phyloP scores from a whole-genome alignment of 2,888 invertebrate genomes.

The Molorchus minor region DNA sequence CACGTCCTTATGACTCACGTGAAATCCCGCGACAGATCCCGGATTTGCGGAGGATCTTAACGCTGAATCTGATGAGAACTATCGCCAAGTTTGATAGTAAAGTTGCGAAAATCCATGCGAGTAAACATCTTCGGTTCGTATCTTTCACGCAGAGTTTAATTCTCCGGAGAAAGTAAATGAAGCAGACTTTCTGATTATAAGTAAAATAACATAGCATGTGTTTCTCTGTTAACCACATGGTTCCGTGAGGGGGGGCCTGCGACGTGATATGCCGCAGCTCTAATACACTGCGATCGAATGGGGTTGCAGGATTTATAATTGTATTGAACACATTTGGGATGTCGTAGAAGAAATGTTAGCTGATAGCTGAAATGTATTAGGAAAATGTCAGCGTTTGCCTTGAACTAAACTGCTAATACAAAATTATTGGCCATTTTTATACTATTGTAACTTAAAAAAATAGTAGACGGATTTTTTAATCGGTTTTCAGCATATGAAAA shows the following conservation, averaged over 20 bases:
- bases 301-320: neutral
- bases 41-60: conserved; percentile 34
- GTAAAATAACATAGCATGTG: conserved; percentile 19
- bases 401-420: too few relatives aligned
- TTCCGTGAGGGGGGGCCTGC: neutral
- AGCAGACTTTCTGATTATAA: conserved; percentile 51
- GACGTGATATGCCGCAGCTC: conserved; percentile 3
- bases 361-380: too few relatives aligned
- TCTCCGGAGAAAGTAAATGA: conserved; percentile 55
- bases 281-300: conserved; percentile 12
- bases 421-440: too few relatives aligned
- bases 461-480: too few relatives aligned
- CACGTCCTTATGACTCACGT: conserved; percentile 39
- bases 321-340: neutral
- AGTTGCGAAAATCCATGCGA: conserved; percentile 60
- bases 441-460: too few relatives aligned
- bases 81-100: conserved; percentile 54
- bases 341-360: too few relatives aligned
- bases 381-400: too few relatives aligned
- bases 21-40: conserved; percentile 37
- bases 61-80: conserved; percentile 49
- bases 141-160: conserved; percentile 62
- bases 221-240: conserved; percentile 15
- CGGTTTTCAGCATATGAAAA: too few relatives aligned
- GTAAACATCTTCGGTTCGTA: conserved; percentile 60